phyloP scores from a whole-genome alignment of 2,888 invertebrate genomes.

The Julus scanicus region DNA sequence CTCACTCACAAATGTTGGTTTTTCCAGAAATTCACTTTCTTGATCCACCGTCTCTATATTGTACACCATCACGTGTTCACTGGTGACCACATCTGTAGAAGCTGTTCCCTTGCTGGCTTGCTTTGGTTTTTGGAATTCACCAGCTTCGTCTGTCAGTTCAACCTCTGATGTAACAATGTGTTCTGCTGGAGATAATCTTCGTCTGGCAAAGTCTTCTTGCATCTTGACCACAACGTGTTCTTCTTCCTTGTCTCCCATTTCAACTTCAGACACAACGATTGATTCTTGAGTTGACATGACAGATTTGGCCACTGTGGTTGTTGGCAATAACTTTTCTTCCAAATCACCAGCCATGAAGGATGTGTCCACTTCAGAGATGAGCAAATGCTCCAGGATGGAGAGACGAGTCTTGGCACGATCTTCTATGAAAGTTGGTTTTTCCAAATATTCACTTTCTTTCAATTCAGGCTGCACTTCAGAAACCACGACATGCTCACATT shows the following conservation, averaged over 20 bases:
- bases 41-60: slow-evolving; percentile 40
- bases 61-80: slow-evolving; percentile 58
- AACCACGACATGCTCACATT: slow-evolving; percentile 62
- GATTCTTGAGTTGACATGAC: slow-evolving; percentile 53
- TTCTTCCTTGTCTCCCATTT: slow-evolving; percentile 52
- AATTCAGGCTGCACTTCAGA: slow-evolving; percentile 57
- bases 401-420: slow-evolving; percentile 55
- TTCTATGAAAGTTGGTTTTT: slow-evolving; percentile 53
- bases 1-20: slow-evolving; percentile 56
- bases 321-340: slow-evolving; percentile 21
- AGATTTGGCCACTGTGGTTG: slow-evolving; percentile 37
- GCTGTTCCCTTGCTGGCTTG: slow-evolving; percentile 50
- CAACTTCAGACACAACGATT: slow-evolving; percentile 51
- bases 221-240: slow-evolving; percentile 21
- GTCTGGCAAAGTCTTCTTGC: slow-evolving; percentile 41
- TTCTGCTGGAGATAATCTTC: slow-evolving; percentile 52
- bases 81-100: slow-evolving; percentile 47
- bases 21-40: slow-evolving; percentile 50
- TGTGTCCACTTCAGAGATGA: slow-evolving; percentile 53
- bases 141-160: slow-evolving; percentile 42
- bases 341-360: slow-evolving; percentile 4
- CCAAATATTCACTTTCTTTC: slow-evolving; percentile 55
- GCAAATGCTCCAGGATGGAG: slow-evolving; percentile 52
- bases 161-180: slow-evolving; percentile 53
- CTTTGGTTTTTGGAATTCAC: slow-evolving; percentile 52